phyloP scores from a whole-genome alignment of 2,888 invertebrate species.

The Drosophila vallismaia region DNA sequence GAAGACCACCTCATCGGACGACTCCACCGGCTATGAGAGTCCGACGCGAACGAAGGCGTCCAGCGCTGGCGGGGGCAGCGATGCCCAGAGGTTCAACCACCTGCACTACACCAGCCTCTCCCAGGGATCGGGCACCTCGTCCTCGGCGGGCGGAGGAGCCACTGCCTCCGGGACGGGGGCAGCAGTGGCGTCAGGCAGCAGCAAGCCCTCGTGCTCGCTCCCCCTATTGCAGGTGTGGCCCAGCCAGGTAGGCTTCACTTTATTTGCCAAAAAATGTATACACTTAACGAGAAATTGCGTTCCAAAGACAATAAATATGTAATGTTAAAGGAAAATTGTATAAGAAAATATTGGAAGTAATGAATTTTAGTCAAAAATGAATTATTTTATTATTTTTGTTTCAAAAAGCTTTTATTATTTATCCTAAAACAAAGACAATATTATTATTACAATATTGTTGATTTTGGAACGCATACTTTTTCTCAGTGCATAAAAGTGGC shows the following conservation, averaged over 20 bases:
- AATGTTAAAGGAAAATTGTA: not conserved
- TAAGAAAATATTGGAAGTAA: not conserved
- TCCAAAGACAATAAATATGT: constrained; percentile 1
- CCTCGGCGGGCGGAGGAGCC: constrained; percentile 58
- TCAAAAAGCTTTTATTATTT: too few species aligned
- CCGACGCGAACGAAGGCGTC: constrained; percentile 82
- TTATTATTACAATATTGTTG: not conserved
- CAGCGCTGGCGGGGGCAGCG: constrained; percentile 59
- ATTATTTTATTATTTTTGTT: too few species aligned
- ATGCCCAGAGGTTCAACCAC: constrained; percentile 82
- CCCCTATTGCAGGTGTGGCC: constrained; percentile 89
- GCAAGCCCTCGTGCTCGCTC: constrained; percentile 85
- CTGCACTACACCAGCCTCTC: constrained; percentile 80
- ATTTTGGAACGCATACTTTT: constrained; percentile 7
- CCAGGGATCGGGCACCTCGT: constrained; percentile 71
- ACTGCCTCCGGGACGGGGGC: constrained; percentile 33
- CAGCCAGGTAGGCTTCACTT: constrained; percentile 84
- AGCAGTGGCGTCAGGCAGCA: constrained; percentile 54
- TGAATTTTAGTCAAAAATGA: not conserved
- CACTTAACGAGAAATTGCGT: constrained; percentile 5
- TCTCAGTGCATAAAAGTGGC: constrained; percentile 7
- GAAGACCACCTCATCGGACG: constrained; percentile 84
- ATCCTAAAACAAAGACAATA: too few species aligned
- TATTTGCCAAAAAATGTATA: not conserved
- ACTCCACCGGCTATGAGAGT: constrained; percentile 85